Evolutionary conservation across 2,113 vertebrate species (phyloP).

Genomic region (Sebastes schlegelii): DNA sequence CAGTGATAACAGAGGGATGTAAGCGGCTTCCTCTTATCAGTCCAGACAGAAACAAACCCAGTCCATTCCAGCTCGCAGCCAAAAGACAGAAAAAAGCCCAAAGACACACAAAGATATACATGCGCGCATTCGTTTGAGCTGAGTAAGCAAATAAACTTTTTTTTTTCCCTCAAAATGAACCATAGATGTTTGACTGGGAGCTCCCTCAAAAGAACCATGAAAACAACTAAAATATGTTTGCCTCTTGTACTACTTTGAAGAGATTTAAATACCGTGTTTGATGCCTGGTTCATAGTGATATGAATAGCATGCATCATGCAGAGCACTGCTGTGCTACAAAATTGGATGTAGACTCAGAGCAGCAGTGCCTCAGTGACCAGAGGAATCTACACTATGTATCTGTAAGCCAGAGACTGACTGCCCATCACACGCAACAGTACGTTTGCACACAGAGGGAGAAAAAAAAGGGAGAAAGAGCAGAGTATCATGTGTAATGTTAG

Average conservation of each 20-base stretch:
- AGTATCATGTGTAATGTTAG: slow-evolving; percentile 26
- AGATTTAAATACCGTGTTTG: slow-evolving; percentile 7
- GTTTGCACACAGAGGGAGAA: slow-evolving; percentile 8
- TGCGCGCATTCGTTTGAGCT: slow-evolving; percentile 49
- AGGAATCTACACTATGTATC: not conserved
- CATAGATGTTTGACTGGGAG: slow-evolving; percentile 5
- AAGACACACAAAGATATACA: slow-evolving; percentile 41
- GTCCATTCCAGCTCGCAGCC: slow-evolving; percentile 67
- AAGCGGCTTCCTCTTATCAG: slow-evolving; percentile 83
- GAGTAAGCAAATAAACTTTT: slow-evolving; percentile 51
- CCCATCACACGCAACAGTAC: slow-evolving; percentile 2
- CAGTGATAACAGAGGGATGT: slow-evolving; percentile 77
- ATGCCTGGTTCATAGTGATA: slow-evolving; percentile 6
- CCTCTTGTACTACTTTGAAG: slow-evolving; percentile 10
- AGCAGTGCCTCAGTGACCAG: not conserved
- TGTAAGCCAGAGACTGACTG: not conserved
- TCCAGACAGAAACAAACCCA: slow-evolving; percentile 75
- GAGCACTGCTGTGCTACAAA: slow-evolving; percentile 1
- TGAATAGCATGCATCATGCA: not conserved
- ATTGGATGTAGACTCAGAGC: slow-evolving; percentile 15
- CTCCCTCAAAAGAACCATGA: not conserved
- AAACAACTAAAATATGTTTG: slow-evolving; percentile 21
- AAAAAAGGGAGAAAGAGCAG: not conserved
- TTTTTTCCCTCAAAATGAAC: not conserved
- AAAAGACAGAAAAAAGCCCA: slow-evolving; percentile 60